Percentiles rank a stretch among this genome's conserved stretches.
phyloP scores from a whole-genome alignment of 2,888 invertebrate genomes.

The Clunio marinus region DNA sequence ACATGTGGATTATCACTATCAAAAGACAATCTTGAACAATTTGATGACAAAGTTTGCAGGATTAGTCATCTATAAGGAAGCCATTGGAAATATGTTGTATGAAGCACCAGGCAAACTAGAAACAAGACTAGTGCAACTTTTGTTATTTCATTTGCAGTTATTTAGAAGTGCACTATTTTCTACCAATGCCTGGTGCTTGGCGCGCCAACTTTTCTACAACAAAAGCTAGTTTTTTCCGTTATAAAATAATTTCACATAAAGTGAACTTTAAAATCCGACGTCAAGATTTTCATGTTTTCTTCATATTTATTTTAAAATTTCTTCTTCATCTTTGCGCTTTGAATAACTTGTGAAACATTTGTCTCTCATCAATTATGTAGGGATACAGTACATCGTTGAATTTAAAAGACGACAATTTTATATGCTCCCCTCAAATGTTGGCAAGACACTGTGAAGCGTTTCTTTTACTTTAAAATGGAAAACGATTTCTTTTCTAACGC shows the following conservation, averaged over 20 bases:
- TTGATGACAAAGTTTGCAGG: no score
- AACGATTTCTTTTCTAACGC: neutral
- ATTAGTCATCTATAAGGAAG: constrained; percentile 18
- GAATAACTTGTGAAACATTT: neutral
- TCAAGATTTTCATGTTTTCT: constrained; percentile 32
- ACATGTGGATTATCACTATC: no score
- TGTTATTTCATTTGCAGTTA: neutral
- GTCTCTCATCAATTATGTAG: neutral
- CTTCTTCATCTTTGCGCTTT: constrained; percentile 38
- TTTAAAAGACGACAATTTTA: neutral
- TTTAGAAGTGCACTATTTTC: constrained; percentile 1
- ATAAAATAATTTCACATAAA: constrained; percentile 22
- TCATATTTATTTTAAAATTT: constrained; percentile 39
- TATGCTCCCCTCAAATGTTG: neutral
- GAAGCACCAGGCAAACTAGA: constrained; percentile 26
- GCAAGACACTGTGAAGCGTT: neutral
- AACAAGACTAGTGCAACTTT: neutral
- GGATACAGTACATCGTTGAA: neutral
- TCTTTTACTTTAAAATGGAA: no score
- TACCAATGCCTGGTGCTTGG: constrained; percentile 4
- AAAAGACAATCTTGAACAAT: no score
- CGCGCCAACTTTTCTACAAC: constrained; percentile 7
- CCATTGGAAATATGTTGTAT: constrained; percentile 38
- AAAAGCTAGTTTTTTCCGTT: constrained; percentile 1
- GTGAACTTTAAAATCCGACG: constrained; percentile 8